phyloP scores from a whole-genome alignment of 2,113 vertebrate genomes.

The Paradoxurus hermaphroditus region DNA sequence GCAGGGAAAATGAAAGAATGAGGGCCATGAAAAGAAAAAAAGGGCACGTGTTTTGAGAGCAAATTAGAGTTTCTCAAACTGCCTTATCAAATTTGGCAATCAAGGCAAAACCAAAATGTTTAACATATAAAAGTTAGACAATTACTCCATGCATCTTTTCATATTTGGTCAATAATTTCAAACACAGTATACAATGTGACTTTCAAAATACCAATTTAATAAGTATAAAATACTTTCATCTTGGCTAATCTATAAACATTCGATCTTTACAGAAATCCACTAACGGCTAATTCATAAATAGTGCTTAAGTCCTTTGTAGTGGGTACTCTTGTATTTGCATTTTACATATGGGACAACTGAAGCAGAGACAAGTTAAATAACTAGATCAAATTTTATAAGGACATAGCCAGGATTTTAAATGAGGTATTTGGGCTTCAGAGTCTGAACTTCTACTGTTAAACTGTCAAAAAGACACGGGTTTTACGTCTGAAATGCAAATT shows the following conservation, averaged over 20 bases:
- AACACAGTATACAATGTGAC: background rate
- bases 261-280: background rate
- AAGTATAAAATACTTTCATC: background rate
- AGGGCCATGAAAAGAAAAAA: background rate
- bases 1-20: background rate
- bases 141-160: background rate
- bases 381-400: background rate
- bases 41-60: background rate
- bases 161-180: constrained; percentile 39
- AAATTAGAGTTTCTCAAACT: background rate
- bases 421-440: background rate
- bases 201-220: constrained; percentile 14
- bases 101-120: background rate
- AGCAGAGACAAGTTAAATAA: background rate
- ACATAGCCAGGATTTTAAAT: background rate
- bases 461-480: constrained; percentile 5
- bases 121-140: background rate
- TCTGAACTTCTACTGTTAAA: background rate
- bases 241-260: background rate
- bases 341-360: background rate
- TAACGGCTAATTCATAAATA: background rate
- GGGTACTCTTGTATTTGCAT: background rate
- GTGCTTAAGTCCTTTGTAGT: background rate
- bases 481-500: constrained; percentile 37
- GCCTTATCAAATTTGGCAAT: background rate